phyloP scores from a whole-genome alignment of 1,140 invertebrate species.

The Helicoverpa zea region DNA sequence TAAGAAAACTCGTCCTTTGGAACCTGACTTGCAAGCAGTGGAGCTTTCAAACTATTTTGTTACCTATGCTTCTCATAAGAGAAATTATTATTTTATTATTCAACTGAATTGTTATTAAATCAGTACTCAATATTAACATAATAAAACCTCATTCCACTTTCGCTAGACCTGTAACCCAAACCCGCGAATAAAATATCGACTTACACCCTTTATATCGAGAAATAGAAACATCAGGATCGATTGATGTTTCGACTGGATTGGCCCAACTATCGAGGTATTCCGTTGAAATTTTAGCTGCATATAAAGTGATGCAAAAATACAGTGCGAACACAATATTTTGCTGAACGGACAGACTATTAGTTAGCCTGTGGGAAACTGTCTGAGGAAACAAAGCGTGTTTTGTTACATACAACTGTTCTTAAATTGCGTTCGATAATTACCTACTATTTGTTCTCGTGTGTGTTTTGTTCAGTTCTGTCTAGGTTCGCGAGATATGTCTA shows the following conservation, averaged over 20 bases:
- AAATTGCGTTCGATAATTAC: conserved; percentile 62
- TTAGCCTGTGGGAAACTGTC: conserved; percentile 83
- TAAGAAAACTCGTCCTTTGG: too few relatives aligned
- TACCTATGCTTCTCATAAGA: too few relatives aligned
- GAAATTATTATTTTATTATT: too few relatives aligned
- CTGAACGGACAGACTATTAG: conserved; percentile 82
- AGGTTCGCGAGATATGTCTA: neutral
- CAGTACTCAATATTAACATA: neutral
- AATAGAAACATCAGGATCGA: conserved; percentile 45
- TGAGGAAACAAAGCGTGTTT: conserved; percentile 82
- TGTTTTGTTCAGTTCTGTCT: neutral
- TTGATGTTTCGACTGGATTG: neutral
- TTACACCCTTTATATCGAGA: conserved; percentile 9
- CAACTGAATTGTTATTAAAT: neutral
- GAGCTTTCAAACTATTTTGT: too few relatives aligned
- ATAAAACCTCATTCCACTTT: conserved; percentile 1
- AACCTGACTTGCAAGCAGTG: too few relatives aligned
- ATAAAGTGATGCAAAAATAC: conserved; percentile 75
- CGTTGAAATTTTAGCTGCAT: conserved; percentile 58
- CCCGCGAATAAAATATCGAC: conserved; percentile 7
- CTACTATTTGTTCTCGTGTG: conserved; percentile 70
- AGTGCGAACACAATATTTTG: conserved; percentile 81
- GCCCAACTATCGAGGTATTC: neutral
- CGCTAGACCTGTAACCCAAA: conserved; percentile 15
- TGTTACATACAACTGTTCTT: conserved; percentile 78